Evolutionary conservation across 2,888 invertebrate genomes (phyloP), one percentile per base, ranked within the genome.

Genomic region (Dryadula phaetusa): DNA sequence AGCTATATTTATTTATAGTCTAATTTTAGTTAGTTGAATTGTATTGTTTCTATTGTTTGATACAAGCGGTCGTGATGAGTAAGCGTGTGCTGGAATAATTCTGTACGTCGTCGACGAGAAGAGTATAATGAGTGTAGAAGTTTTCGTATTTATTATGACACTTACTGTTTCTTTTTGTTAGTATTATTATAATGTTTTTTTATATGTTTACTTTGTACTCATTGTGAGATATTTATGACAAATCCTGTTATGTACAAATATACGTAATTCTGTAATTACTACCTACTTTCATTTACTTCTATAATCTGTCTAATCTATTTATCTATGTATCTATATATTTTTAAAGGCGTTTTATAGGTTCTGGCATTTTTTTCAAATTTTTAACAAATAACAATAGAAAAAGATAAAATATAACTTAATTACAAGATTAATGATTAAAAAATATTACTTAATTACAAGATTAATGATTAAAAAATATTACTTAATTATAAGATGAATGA

Each of bases 1-100:
- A 70, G 64, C 52, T 58, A 66, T 70, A 63, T 71, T 64, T 64
- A 64, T 65, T 66, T 49, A 28, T 64, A 70, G 66, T 52, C 44
- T 66, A 69, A 53, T 60, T 52, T 52, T 63, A 60, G 18, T 53
- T 66, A 60, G 46, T 32, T 34, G 25, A 62, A 25, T 54, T 47
- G 47, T 40, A 40, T 47, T 14, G 46, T 56, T 49, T 49, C 44
- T 7, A 49, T 64, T 37, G 28, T 56, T 47, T 16, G 28, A 14
- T 32, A 42, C 22, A 25, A 18, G 25, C 18, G 42, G 25, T 60
- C 42, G 40, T 18, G 20, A 28, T 32, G 14, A 60, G 14, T 25
- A 18, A 25, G 20, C n/a, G 22, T 40, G 56, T 56, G 22, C 37
- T 22, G 22, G 20, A n/a, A 10, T 8, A 8, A 20, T 22, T 16